A percentile compares a stretch with the other conserved stretches of the same genome.
These are phyloP conservation scores for Chanos chanos DNA, from an alignment of 2,797 vertebrate species.

Conservation along the genomic window DNA sequence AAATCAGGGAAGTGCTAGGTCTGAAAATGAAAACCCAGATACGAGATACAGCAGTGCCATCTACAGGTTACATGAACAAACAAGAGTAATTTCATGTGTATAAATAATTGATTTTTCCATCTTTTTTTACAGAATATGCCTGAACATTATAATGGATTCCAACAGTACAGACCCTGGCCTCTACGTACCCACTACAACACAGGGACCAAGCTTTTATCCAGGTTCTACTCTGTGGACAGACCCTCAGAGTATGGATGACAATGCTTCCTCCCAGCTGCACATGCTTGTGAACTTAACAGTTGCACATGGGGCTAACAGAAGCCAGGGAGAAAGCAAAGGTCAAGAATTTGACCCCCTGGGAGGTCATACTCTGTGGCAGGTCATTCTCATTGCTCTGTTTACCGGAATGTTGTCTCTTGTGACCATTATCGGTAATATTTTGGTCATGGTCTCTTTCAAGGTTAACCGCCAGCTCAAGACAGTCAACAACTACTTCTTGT, in stretches of 20 bases:
- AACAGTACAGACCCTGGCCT: constrained; percentile 80
- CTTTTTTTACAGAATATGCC: constrained; percentile 86
- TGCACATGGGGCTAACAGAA: constrained; percentile 40
- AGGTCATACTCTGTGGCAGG: constrained; percentile 89
- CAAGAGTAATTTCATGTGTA: neutral
- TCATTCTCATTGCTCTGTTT: constrained; percentile 86
- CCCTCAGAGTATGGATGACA: constrained; percentile 52
- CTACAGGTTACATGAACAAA: neutral
- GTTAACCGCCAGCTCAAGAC: constrained; percentile 98
- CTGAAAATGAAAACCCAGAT: no score
- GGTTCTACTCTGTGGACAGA: constrained; percentile 58
- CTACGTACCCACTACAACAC: constrained; percentile 74
- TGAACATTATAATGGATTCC: constrained; percentile 86
- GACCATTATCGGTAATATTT: constrained; percentile 92
- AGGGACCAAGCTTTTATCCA: constrained; percentile 67
- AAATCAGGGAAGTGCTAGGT: no score
- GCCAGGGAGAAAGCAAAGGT: constrained; percentile 30
- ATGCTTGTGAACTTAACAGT: constrained; percentile 55
- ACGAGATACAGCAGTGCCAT: neutral
- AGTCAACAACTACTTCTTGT: constrained; percentile 94
- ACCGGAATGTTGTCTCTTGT: constrained; percentile 85
- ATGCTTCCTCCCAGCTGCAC: constrained; percentile 49
- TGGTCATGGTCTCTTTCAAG: constrained; percentile 94
- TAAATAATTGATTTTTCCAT: constrained; percentile 24
- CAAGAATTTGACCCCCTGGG: constrained; percentile 71